Evolutionary conservation across 2,113 vertebrate genomes (phyloP).

Genomic region (Oceanodroma tethys): DNA sequence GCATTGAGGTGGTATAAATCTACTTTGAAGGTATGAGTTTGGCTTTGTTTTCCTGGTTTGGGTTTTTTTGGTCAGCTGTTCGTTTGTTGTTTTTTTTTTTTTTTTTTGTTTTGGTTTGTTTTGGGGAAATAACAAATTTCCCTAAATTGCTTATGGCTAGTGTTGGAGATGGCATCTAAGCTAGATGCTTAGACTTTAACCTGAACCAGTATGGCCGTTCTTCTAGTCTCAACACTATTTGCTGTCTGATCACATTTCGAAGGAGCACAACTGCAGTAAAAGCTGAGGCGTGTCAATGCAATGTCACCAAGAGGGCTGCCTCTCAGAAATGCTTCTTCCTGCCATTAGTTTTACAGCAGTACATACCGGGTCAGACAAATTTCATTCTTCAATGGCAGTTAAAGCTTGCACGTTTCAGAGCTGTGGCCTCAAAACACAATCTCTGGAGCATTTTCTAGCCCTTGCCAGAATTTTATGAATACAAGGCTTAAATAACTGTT

Average conservation of each 20-base stretch:
- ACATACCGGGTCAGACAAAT: background rate
- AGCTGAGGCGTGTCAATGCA: background rate
- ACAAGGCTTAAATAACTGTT: background rate
- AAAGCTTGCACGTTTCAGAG: background rate
- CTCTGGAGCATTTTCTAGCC: background rate
- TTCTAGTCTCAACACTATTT: background rate
- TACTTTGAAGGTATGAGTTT: background rate
- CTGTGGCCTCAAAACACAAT: background rate
- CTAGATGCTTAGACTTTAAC: background rate
- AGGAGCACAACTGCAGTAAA: background rate
- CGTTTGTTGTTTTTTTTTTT: too few relatives aligned
- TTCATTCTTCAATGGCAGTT: background rate
- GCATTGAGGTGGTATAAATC: background rate
- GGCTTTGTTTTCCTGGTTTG: background rate
- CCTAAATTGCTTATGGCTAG: background rate
- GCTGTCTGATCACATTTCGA: rapidly evolving
- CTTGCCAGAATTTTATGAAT: background rate
- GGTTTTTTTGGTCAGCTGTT: background rate
- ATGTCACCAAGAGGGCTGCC: background rate
- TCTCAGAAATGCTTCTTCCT: background rate
- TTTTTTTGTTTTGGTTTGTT: background rate
- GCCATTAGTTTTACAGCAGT: background rate
- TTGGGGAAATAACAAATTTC: background rate
- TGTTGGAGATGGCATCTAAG: background rate
- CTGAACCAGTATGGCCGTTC: background rate